These are phyloP conservation scores for Lucilia sericata DNA, from an alignment of 1,140 invertebrate genomes.

Conservation along the genomic window DNA sequence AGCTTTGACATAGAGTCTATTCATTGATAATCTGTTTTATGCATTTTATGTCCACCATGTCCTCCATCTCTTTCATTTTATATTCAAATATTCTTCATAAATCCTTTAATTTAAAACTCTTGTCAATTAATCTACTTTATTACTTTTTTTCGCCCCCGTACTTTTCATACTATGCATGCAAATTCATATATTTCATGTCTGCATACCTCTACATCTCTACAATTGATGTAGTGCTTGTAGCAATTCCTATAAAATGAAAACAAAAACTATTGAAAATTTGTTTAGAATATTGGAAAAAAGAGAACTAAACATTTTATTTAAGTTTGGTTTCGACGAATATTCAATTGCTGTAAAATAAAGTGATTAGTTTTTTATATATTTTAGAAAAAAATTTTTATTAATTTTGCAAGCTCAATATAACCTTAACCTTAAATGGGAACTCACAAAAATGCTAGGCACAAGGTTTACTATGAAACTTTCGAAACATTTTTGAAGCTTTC, in stretches of 20 bases:
- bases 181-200: constrained; percentile 28
- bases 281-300: constrained; percentile 16
- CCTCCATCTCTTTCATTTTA: neutral
- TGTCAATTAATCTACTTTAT: constrained; percentile 42
- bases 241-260: constrained; percentile 19
- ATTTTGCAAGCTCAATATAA: too few species aligned
- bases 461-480: too few species aligned
- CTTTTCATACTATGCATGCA: neutral
- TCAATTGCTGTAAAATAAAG: too few species aligned
- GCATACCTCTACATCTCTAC: constrained; percentile 32
- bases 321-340: neutral
- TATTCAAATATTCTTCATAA: constrained; percentile 1
- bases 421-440: too few species aligned
- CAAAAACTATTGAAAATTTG: constrained; percentile 20
- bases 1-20: too few species aligned
- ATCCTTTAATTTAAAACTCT: constrained; percentile 43
- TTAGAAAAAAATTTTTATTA: too few species aligned
- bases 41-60: neutral
- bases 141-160: constrained; percentile 3
- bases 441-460: too few species aligned
- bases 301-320: neutral
- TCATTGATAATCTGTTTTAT: neutral
- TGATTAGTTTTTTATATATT: too few species aligned
- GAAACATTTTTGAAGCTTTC: too few species aligned
- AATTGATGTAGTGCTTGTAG: constrained; percentile 40